Conservation (phyloP, 2,888 invertebrate species). For the Caenorhabditis sp. region DNA sequence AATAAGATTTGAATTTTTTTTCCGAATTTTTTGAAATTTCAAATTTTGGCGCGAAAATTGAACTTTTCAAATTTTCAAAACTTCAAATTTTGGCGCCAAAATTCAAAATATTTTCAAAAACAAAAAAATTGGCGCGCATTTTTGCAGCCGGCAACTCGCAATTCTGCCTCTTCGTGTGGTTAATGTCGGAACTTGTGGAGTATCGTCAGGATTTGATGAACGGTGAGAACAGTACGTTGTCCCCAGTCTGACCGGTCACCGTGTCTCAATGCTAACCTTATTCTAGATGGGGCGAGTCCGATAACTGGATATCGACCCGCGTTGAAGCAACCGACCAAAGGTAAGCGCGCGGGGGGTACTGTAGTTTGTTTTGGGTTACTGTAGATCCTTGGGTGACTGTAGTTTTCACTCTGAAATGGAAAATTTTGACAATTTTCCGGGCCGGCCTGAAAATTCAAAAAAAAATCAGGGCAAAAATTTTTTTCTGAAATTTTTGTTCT, state of each 20-base stretch:
- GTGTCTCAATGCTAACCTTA: background rate
- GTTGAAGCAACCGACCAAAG: background rate
- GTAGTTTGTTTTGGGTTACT: background rate
- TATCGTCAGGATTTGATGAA: slow-evolving; percentile 13
- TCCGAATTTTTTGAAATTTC: no score
- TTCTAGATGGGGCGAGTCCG: slow-evolving; percentile 21
- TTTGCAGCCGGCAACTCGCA: slow-evolving; percentile 64
- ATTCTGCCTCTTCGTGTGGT: slow-evolving; percentile 69
- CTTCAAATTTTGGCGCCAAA: no score
- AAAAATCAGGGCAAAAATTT: slow-evolving; percentile 2
- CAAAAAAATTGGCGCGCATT: no score
- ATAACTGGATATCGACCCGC: slow-evolving; percentile 9
- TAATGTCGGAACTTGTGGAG: slow-evolving; percentile 67
- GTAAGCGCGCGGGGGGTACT: background rate
- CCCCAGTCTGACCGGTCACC: background rate
- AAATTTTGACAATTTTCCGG: no score
- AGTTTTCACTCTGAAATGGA: background rate
- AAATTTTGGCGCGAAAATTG: no score
- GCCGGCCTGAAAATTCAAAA: no score
- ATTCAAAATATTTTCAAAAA: no score
- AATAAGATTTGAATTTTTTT: no score
- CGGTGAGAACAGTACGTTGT: background rate
- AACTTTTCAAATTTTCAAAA: no score
- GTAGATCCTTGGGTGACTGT: background rate
- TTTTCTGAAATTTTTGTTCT: no score